Evolutionary conservation across 1,140 invertebrate species (phyloP).

Genomic region (Papilio polyxenes): DNA sequence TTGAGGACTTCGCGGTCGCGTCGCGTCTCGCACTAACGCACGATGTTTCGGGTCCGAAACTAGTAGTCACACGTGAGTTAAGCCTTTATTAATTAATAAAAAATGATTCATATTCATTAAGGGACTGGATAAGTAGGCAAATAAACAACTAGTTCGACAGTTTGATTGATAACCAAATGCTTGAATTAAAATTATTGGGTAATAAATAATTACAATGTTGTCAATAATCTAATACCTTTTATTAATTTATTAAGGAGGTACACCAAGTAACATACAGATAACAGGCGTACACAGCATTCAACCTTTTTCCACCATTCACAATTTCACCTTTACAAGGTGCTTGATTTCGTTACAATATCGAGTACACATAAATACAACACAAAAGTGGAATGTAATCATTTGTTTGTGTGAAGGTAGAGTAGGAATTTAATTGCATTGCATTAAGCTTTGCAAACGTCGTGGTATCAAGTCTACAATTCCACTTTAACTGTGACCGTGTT

Average conservation of each 20-base stretch:
- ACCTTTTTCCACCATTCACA: no score
- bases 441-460: slow-evolving; percentile 28
- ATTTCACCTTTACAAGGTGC: neutral
- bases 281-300: no score
- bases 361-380: neutral
- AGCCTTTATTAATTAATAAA: no score
- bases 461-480: slow-evolving; percentile 25
- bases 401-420: neutral
- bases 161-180: neutral
- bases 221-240: no score
- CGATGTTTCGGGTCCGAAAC: no score
- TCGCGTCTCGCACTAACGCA: no score
- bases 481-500: slow-evolving; percentile 18
- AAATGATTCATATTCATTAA: neutral
- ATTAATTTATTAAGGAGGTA: no score
- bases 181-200: neutral
- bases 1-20: no score
- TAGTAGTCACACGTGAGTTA: no score
- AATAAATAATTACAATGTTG: neutral
- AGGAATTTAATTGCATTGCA: slow-evolving; percentile 33
- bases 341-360: neutral
- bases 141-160: neutral
- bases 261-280: no score
- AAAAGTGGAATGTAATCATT: neutral
- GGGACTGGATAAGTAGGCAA: neutral